A percentile compares a stretch with the other conserved stretches of the same genome.
Evolutionary conservation across 2,113 vertebrate genomes (phyloP).

Genomic region (Lucifuga dentata): DNA sequence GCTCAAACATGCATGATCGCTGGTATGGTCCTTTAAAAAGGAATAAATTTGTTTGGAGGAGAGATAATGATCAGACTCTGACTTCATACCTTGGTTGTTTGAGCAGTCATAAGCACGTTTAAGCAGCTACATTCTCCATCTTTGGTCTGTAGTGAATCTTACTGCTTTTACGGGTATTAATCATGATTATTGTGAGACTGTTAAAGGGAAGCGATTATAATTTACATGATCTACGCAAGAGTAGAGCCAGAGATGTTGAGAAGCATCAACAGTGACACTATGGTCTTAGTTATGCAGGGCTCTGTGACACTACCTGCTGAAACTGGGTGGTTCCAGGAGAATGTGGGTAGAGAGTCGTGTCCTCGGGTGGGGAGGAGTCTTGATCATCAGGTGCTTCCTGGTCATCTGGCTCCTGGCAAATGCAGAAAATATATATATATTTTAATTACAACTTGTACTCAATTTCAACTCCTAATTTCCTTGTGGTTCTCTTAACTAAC

Average conservation of each 20-base stretch:
- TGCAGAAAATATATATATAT: constrained; percentile 50
- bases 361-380: constrained; percentile 97
- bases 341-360: constrained; percentile 96
- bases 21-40: no score
- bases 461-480: background rate
- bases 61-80: no score
- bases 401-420: constrained; percentile 96
- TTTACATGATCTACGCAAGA: no score
- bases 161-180: constrained; percentile 8
- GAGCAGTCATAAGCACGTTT: no score
- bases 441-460: constrained; percentile 12
- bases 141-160: no score
- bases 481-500: no score
- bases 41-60: no score
- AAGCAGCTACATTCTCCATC: no score
- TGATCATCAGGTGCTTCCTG: constrained; percentile 98
- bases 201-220: background rate
- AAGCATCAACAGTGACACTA: no score
- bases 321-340: constrained; percentile 96
- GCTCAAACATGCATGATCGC: no score
- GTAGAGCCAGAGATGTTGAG: no score
- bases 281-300: background rate
- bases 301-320: constrained; percentile 89
- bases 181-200: background rate
- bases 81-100: no score